phyloP scores from a whole-genome alignment of 2,797 vertebrate genomes.

The Spheniscus humboldti region DNA sequence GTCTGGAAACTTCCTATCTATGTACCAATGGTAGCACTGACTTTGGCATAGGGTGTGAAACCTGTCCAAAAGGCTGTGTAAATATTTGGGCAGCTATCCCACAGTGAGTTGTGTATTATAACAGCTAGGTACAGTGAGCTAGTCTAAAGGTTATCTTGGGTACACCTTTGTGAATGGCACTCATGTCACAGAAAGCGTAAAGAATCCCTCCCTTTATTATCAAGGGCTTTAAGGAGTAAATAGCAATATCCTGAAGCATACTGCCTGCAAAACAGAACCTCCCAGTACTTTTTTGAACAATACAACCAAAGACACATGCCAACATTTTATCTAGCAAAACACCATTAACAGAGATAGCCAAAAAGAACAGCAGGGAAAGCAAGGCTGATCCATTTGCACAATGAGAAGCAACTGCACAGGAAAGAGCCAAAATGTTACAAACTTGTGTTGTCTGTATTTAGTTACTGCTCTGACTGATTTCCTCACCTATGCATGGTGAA shows the following conservation, averaged over 20 bases:
- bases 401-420: background rate
- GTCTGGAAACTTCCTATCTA: background rate
- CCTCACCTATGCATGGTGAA: background rate
- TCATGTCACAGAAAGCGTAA: background rate
- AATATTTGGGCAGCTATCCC: slow-evolving; percentile 15
- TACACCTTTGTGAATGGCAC: background rate
- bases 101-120: background rate
- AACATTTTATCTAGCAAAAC: background rate
- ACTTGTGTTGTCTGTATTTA: background rate
- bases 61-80: background rate
- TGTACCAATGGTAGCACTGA: background rate
- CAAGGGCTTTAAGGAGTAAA: background rate
- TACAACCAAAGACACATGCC: background rate
- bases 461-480: background rate
- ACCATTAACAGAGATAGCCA: background rate
- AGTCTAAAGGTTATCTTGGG: background rate
- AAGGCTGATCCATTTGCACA: background rate
- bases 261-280: background rate
- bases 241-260: background rate
- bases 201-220: background rate
- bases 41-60: background rate
- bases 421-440: background rate
- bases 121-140: background rate
- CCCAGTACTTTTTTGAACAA: background rate
- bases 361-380: background rate